Evolutionary conservation across 2,113 vertebrate genomes (phyloP).

Genomic region (Lepisosteus oculatus): DNA sequence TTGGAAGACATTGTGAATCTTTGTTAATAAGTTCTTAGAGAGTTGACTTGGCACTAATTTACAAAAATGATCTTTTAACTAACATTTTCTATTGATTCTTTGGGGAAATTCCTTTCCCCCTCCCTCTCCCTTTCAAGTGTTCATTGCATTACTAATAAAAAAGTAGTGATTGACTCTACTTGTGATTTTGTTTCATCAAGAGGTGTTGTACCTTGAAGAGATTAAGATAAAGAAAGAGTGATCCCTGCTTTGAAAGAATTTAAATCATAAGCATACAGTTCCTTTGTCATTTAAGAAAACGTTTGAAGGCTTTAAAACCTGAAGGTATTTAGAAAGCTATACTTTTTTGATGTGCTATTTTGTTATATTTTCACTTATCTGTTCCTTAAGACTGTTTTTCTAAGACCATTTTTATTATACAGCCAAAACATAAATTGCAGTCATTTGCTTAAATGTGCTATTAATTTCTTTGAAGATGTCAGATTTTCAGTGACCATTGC

Average conservation of each 20-base stretch:
- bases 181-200: constrained; percentile 10
- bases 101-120: constrained; percentile 9
- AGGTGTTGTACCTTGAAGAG: constrained; percentile 21
- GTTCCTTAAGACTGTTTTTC: too few relatives aligned
- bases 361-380: too few relatives aligned
- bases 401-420: too few relatives aligned
- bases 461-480: too few relatives aligned
- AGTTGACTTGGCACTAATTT: constrained; percentile 24
- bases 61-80: constrained; percentile 12
- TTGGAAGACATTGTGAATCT: constrained; percentile 30
- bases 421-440: too few relatives aligned
- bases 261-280: constrained; percentile 12
- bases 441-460: too few relatives aligned
- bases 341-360: too few relatives aligned
- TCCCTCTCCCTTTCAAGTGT: constrained; percentile 24
- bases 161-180: not conserved
- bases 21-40: constrained; percentile 40
- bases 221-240: constrained; percentile 35
- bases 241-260: constrained; percentile 24
- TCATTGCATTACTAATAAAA: constrained; percentile 18
- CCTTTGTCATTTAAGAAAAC: not conserved
- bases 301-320: too few relatives aligned
- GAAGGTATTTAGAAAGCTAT: too few relatives aligned
- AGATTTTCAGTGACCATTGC: too few relatives aligned
- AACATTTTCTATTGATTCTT: constrained; percentile 24